Conservation (phyloP, 2,888 invertebrate genomes). For the Nematopogon swammerdamellus region DNA sequence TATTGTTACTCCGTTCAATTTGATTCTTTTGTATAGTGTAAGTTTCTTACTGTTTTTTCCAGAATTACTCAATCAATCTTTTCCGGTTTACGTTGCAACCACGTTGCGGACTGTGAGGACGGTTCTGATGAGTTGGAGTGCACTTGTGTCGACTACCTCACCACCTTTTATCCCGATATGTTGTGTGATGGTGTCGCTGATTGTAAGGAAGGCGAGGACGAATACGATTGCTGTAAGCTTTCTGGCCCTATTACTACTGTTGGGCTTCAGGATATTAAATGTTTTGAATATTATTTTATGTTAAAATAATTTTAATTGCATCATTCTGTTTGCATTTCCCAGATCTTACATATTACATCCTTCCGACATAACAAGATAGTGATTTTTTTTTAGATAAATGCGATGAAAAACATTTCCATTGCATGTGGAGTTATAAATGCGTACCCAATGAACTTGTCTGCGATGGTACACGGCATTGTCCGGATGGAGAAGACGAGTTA, state of each 20-base stretch:
- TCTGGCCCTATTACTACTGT: not conserved
- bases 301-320: not conserved
- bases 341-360: not conserved
- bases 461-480: slow-evolving; percentile 63
- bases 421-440: slow-evolving; percentile 62
- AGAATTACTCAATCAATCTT: slow-evolving; percentile 67
- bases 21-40: too few relatives aligned
- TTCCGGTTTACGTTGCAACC: slow-evolving; percentile 61
- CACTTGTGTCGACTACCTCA: slow-evolving; percentile 67
- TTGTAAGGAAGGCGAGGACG: slow-evolving; percentile 73
- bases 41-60: too few relatives aligned
- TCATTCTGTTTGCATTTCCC: not conserved
- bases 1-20: too few relatives aligned
- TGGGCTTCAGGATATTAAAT: not conserved
- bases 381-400: slow-evolving; percentile 51
- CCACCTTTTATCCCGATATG: slow-evolving; percentile 42
- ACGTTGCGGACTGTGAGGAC: slow-evolving; percentile 74
- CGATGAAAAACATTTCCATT: slow-evolving; percentile 55
- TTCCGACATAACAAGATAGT: not conserved
- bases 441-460: slow-evolving; percentile 60
- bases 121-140: slow-evolving; percentile 75
- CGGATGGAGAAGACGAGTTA: slow-evolving; percentile 70
- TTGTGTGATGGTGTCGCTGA: slow-evolving; percentile 75
- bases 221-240: slow-evolving; percentile 65
- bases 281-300: not conserved